Evolutionary conservation across 2,888 invertebrate species (phyloP).

Genomic region (Dysmachus trigonus): DNA sequence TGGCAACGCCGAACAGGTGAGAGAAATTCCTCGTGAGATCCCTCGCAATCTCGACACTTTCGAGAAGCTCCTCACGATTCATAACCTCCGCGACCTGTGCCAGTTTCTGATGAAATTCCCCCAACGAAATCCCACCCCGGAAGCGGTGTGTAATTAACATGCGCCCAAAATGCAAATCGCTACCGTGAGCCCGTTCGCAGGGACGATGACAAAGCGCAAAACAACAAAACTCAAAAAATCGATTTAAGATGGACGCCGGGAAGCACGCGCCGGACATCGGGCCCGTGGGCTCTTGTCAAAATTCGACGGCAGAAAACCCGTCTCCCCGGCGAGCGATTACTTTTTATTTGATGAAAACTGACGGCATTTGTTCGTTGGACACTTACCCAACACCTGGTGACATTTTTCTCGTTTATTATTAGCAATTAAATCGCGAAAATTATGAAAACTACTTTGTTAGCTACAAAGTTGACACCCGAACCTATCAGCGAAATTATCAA

Average conservation of each 20-base stretch:
- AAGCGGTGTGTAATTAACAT: background rate
- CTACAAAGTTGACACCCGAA: slow-evolving; percentile 18
- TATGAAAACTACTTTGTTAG: background rate
- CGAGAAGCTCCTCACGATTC: background rate
- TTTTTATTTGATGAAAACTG: background rate
- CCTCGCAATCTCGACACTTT: background rate
- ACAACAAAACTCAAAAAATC: slow-evolving; percentile 12
- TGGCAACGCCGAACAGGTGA: background rate
- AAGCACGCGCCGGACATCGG: slow-evolving; percentile 52
- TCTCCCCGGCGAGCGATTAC: background rate
- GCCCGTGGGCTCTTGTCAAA: background rate
- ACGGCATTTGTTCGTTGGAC: background rate
- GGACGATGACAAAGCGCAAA: background rate
- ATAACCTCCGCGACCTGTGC: background rate
- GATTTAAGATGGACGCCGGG: slow-evolving; percentile 54
- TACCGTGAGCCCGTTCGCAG: background rate
- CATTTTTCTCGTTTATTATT: slow-evolving; percentile 25
- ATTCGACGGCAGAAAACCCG: background rate
- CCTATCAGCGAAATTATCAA: slow-evolving; percentile 15
- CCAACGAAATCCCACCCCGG: background rate
- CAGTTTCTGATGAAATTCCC: background rate
- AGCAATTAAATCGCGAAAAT: background rate
- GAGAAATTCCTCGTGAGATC: background rate
- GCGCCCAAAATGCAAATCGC: background rate
- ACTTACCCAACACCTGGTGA: slow-evolving; percentile 48